Evolutionary conservation across 2,888 invertebrate genomes (phyloP).

Genomic region (Sarcophaga subvicina): DNA sequence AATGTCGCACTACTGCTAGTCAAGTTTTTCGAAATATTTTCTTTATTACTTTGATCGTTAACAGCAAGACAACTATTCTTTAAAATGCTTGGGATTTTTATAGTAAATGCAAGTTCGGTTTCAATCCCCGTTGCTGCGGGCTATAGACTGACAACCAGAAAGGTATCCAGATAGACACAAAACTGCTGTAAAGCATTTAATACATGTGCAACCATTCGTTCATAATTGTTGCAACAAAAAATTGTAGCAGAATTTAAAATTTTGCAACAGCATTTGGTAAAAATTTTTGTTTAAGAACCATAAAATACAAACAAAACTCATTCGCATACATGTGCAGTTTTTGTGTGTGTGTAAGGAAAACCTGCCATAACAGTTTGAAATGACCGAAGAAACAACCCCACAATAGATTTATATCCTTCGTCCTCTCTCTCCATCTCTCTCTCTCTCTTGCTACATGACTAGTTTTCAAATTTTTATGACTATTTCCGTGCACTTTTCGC

Average conservation of each 20-base stretch:
- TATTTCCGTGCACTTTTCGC: neutral
- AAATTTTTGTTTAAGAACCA: conserved; percentile 22
- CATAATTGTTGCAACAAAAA: conserved; percentile 33
- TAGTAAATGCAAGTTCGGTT: no score
- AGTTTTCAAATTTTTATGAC: neutral
- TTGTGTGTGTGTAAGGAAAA: neutral
- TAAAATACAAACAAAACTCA: conserved; percentile 20
- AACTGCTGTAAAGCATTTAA: conserved; percentile 15
- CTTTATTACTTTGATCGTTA: no score
- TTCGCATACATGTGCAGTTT: neutral
- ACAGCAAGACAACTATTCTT: no score
- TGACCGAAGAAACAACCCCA: neutral
- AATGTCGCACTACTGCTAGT: no score
- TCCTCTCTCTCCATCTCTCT: no score
- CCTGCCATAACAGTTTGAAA: neutral
- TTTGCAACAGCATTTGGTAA: neutral
- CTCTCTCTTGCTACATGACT: neutral
- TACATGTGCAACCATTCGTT: conserved; percentile 32
- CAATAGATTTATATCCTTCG: neutral
- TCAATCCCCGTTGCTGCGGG: no score
- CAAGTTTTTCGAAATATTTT: no score
- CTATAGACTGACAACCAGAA: no score
- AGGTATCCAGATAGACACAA: no score
- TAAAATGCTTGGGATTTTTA: no score
- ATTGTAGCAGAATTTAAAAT: neutral